Evolutionary conservation across 2,888 invertebrate genomes (phyloP), one percentile per base, ranked within the genome.

Genomic region (Zootermopsis nevadensis): DNA sequence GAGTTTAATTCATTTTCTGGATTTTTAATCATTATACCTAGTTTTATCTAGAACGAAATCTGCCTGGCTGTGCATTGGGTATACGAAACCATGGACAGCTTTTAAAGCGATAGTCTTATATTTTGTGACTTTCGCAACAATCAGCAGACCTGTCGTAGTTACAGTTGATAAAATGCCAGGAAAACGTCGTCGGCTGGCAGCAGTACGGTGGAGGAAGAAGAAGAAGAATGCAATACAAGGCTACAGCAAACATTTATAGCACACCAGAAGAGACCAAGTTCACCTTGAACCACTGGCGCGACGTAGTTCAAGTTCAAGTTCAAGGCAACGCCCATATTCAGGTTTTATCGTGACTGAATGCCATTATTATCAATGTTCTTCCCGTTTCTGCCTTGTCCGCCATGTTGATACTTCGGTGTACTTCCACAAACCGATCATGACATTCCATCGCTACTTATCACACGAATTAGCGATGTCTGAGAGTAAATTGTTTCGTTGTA

Each of bases 231-330:
- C 24, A 69, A 0, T 3, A 38, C 74, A 74, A 74, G 74, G 42
- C 12, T 74, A n/a, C 10, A 38, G 38, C 38, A 35, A 38, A 74
- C 74, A 74, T 74, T 74, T 38, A 74, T 74, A 74, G 74, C 74
- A 74, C 74, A 74, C 35, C 69, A 33, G 69, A 69, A 69, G 69
- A 33, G 69, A 69, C 15, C 77, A 60, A 79, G 79, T 60, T 79
- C 66, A 79, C 79, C 79, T 79, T 79, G 79, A 79, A 79, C 79
- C 79, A 79, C 79, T 79, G 79, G 79, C 79, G 79, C 79, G 33
- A 35, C 77, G 79, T 35, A 79, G 79, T 79, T 79, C 79, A 79
- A 79, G 79, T 77, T n/a, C n/a, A n/a, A n/a, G n/a, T 48, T 79
- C 79, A 79, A 66, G 79, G 79, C 66, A 66, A 55, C 77, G 24